These are phyloP conservation scores for Byasa hedistus DNA, from an alignment of 2,888 invertebrate species.

Conservation along the genomic window DNA sequence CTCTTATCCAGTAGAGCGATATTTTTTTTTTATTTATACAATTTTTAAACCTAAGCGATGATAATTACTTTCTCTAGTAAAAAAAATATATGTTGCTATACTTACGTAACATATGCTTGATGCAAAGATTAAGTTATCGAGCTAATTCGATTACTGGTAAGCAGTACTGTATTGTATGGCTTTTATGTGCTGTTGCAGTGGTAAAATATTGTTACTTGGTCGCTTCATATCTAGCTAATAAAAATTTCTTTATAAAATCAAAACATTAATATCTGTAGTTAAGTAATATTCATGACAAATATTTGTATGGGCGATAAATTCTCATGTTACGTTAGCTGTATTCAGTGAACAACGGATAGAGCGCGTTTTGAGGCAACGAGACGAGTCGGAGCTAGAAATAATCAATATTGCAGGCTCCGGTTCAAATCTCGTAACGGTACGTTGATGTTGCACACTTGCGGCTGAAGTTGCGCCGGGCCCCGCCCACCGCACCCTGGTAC, in stretches of 20 bases:
- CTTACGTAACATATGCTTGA: slow-evolving; percentile 2
- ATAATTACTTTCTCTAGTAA: not conserved
- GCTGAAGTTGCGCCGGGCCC: slow-evolving; percentile 62
- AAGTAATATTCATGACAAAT: no score
- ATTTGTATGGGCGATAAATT: not conserved
- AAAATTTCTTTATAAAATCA: no score
- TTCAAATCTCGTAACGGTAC: slow-evolving; percentile 63
- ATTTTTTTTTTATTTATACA: not conserved
- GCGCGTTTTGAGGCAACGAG: slow-evolving; percentile 32
- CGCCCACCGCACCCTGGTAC: slow-evolving; percentile 58
- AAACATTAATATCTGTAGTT: no score
- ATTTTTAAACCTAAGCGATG: not conserved
- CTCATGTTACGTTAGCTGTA: not conserved
- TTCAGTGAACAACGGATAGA: not conserved
- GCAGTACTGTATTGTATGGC: slow-evolving; percentile 17
- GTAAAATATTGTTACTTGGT: not conserved
- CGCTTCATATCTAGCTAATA: not conserved
- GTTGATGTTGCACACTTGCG: slow-evolving; percentile 71
- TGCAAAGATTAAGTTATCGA: slow-evolving; percentile 15
- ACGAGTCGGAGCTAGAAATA: slow-evolving; percentile 54
- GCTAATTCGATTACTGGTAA: slow-evolving; percentile 17
- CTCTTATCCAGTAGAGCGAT: not conserved
- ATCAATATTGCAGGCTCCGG: slow-evolving; percentile 71
- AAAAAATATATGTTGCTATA: not conserved
- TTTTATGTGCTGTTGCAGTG: slow-evolving; percentile 6